These are phyloP conservation scores for Yponomeuta cagnagella DNA, from an alignment of 2,888 invertebrate genomes.

Conservation along the genomic window DNA sequence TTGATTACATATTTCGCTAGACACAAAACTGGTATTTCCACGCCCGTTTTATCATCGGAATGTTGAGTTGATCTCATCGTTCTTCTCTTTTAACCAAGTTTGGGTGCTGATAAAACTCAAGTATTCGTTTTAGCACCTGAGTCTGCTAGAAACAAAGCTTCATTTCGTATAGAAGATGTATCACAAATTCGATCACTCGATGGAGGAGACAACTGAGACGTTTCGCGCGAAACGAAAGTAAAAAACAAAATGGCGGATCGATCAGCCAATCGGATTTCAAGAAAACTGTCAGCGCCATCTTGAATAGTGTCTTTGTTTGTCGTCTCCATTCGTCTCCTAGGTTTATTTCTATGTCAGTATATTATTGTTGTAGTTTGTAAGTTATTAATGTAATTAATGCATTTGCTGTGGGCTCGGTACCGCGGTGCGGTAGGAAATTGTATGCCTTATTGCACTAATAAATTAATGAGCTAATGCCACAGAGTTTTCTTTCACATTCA, in stretches of 20 bases:
- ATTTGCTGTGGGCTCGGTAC: slow-evolving; percentile 7
- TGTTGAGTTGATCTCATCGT: neutral
- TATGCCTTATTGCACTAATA: slow-evolving; percentile 17
- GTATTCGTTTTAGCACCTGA: neutral
- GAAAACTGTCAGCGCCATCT: neutral
- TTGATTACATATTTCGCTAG: neutral
- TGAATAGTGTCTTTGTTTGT: neutral
- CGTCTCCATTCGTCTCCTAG: neutral
- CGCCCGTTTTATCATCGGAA: neutral
- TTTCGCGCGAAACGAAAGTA: neutral
- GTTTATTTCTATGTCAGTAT: slow-evolving; percentile 10
- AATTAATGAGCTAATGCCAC: slow-evolving; percentile 11
- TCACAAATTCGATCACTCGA: neutral
- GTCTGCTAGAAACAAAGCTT: neutral
- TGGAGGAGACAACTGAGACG: neutral
- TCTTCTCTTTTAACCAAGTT: neutral
- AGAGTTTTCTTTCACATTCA: neutral
- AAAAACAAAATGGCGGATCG: neutral
- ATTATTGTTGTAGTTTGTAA: slow-evolving; percentile 8
- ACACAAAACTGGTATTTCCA: neutral
- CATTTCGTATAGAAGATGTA: neutral
- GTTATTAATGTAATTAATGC: slow-evolving; percentile 11
- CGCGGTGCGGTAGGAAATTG: neutral
- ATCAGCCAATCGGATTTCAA: neutral
- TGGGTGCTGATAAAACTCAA: neutral